Base-by-base conservation (phyloP, 2,113 vertebrate species). In the Tor tambroides region DNA sequence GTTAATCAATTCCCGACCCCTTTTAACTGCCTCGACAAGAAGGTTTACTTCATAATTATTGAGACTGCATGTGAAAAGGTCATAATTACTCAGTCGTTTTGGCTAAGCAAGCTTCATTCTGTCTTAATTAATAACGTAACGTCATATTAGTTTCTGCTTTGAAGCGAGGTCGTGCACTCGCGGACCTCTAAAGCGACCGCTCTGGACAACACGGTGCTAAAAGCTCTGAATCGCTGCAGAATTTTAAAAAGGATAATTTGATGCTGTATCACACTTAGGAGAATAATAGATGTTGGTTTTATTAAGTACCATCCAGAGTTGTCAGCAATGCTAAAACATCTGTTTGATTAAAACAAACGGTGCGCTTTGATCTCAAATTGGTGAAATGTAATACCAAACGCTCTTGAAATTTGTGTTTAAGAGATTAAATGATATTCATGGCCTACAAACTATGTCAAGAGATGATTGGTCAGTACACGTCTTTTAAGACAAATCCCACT, bases 31-130 rank as follows among this genome's bases (percentile, higher is more conserved):
- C 21, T 46, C 19, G 26, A 80, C 38, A 69, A 28, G 80, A 8
- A 79, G 56, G 61, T 59, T 84, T 80, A 49, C 54, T 32, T 59
- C 26, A 80, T 75, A 71, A 12, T 85, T 74, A 80, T 69, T 67
- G 46, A 88, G 75, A 61, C 83, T 23, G 83, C n/a, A 59, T 54
- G 23, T 74, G 65, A 61, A 83, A 83, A 90, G 51, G 65, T 69
- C 67, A 61, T 89, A 89, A 90, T 89, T 89, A 89, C 81, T 21
- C 85, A 32, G 80, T 61, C 23, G 32, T 88, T 91, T 85, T 74
- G 30, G 8, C 80, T 78, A 83, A 85, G 74, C 84, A 65, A 74
- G 85, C 69, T 43, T 87, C n/a, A 43, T 84, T 90, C 80, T 74
- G 79, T 72, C 79, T 85, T 83, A 85, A 88, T 83, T 87, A 87